Conservation (phyloP, 2,888 invertebrate genomes). For the Globia sparganii region DNA sequence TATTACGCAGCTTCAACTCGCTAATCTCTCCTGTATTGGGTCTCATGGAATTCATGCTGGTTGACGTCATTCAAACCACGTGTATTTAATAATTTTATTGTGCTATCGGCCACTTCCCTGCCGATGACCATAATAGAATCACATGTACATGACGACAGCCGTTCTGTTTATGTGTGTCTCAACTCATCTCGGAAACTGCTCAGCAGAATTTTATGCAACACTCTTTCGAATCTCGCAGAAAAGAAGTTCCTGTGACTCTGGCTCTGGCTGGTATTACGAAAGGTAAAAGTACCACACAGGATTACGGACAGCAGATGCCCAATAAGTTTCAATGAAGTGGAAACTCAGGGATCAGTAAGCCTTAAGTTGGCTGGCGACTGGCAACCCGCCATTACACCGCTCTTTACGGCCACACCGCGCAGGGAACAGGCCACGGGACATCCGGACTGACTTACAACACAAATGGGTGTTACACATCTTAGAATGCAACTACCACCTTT, state of each 20-base stretch:
- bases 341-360: constrained; percentile 34
- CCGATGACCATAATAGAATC: constrained; percentile 49
- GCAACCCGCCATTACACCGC: constrained; percentile 53
- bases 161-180: not conserved
- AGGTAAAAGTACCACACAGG: not conserved
- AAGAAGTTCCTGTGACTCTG: not conserved
- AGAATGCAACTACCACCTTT: constrained; percentile 14
- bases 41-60: constrained; percentile 37
- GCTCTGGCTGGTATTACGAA: not conserved
- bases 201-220: not conserved
- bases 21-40: constrained; percentile 34
- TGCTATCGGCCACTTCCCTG: constrained; percentile 69
- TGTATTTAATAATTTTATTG: constrained; percentile 67
- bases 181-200: constrained; percentile 1
- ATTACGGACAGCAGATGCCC: constrained; percentile 4
- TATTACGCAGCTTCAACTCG: constrained; percentile 11
- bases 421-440: constrained; percentile 54
- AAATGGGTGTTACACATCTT: constrained; percentile 10
- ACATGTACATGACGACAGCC: constrained; percentile 36
- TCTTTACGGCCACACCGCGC: constrained; percentile 35
- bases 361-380: constrained; percentile 39
- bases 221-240: not conserved
- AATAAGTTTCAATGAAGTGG: constrained; percentile 48
- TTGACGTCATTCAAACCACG: constrained; percentile 67
- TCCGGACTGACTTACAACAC: constrained; percentile 56